phyloP scores from a whole-genome alignment of 2,113 vertebrate species.

The Sylvia atricapilla region DNA sequence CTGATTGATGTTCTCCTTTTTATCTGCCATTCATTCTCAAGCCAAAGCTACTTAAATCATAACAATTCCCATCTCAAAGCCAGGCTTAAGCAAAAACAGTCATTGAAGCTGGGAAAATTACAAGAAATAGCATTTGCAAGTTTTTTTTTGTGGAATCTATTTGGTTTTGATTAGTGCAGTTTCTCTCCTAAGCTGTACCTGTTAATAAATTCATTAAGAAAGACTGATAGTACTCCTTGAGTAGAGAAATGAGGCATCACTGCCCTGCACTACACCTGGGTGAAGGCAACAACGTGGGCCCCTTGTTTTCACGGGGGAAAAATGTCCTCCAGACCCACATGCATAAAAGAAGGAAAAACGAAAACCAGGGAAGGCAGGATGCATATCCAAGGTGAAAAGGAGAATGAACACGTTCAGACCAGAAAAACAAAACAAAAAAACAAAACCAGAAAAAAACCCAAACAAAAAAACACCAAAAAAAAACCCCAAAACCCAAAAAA shows the following conservation, averaged over 20 bases:
- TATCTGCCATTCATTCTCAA: not conserved
- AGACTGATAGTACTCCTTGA: not conserved
- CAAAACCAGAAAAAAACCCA: rapidly evolving
- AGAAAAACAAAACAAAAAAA: rapidly evolving
- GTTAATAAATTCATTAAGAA: not conserved
- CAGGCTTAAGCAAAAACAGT: not conserved
- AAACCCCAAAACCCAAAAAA: no score
- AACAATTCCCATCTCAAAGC: not conserved
- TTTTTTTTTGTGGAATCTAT: not conserved
- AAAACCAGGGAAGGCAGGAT: not conserved
- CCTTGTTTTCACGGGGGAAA: not conserved
- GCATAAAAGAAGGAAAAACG: not conserved
- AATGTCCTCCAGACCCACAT: not conserved
- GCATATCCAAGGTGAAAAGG: not conserved
- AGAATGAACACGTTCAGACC: rapidly evolving
- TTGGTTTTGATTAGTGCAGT: not conserved
- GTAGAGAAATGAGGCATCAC: not conserved
- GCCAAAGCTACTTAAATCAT: not conserved
- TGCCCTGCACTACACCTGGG: not conserved
- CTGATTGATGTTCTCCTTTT: not conserved
- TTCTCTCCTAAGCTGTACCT: not conserved
- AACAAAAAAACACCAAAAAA: no score
- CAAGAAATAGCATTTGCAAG: not conserved
- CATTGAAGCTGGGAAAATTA: not conserved
- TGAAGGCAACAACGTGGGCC: rapidly evolving